Conservation (phyloP, 37 sponge, comb jelly and placozoan genomes). For the Theonella swinhoei region DNA sequence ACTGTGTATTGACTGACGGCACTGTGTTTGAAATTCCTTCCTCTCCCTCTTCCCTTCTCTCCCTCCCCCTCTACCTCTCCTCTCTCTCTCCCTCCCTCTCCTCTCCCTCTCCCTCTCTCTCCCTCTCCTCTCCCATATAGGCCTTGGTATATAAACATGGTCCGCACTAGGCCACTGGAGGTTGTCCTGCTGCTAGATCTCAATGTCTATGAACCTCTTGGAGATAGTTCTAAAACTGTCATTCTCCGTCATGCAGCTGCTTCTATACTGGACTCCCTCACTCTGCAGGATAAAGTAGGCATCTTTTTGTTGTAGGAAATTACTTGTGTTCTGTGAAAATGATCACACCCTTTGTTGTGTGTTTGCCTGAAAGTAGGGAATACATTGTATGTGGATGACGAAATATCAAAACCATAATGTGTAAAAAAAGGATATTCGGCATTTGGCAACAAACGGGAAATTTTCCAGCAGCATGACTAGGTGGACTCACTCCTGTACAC, state of each 20-base stretch:
- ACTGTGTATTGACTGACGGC: background rate
- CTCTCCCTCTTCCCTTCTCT: background rate
- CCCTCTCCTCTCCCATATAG: background rate
- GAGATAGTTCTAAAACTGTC: background rate
- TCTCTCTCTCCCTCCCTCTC: background rate
- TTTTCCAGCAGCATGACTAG: too few relatives aligned
- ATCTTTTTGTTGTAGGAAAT: too few relatives aligned
- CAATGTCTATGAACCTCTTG: background rate
- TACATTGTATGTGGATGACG: too few relatives aligned
- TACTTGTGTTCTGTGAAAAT: too few relatives aligned
- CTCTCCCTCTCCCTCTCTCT: background rate
- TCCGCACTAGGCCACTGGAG: background rate
- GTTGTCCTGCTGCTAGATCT: background rate
- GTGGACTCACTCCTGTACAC: too few relatives aligned
- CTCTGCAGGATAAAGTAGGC: background rate
- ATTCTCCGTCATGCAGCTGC: background rate
- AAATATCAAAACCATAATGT: too few relatives aligned
- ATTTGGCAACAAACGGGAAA: too few relatives aligned
- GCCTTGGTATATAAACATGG: background rate
- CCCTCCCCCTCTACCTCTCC: too few relatives aligned
- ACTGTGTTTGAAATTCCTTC: background rate
- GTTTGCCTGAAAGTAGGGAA: too few relatives aligned
- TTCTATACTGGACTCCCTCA: background rate
- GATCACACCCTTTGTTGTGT: too few relatives aligned
- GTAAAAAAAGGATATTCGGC: too few relatives aligned